These are phyloP conservation scores for Antedon mediterranea DNA, from an alignment of 53 echinoderm and acorn worm genomes.

Conservation along the genomic window DNA sequence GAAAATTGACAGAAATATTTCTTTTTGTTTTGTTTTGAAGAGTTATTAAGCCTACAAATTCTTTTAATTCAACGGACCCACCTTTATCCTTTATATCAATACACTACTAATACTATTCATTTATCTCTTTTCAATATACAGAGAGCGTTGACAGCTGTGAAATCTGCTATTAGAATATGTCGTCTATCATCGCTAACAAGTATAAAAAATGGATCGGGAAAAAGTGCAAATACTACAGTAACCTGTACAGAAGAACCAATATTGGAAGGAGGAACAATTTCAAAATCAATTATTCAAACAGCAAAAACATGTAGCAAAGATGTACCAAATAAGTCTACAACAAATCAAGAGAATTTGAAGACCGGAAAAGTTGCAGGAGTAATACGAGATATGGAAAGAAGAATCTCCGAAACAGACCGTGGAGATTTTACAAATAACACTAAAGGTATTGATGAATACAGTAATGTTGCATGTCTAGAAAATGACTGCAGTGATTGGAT, in stretches of 20 bases:
- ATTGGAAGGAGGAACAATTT: conserved; percentile 10
- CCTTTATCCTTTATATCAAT: too few relatives aligned
- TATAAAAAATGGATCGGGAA: conserved; percentile 12
- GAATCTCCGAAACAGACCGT: conserved; percentile 7
- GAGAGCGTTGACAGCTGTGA: conserved; percentile 97
- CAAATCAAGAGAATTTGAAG: too few relatives aligned
- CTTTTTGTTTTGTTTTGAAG: too few relatives aligned
- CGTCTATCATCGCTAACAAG: conserved; percentile 64
- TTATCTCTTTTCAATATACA: conserved; percentile 8
- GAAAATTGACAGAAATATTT: too few relatives aligned
- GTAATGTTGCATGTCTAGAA: conserved; percentile 7
- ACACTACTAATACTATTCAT: too few relatives aligned
- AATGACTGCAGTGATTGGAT: background rate
- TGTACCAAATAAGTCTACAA: background rate
- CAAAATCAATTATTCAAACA: conserved; percentile 3
- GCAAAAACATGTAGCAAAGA: background rate
- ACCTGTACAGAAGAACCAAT: conserved; percentile 12
- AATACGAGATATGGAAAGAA: background rate
- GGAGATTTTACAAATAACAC: conserved; percentile 6
- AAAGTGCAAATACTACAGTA: conserved; percentile 26
- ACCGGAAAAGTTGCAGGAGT: too few relatives aligned
- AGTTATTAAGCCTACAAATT: too few relatives aligned
- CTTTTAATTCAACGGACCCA: too few relatives aligned
- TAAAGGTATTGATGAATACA: conserved; percentile 8
- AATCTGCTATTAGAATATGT: conserved; percentile 77